Evolutionary conservation across 2,888 invertebrate genomes (phyloP), one percentile per base, ranked within the genome.

Genomic region (Cataglyphis altisquamis): DNA sequence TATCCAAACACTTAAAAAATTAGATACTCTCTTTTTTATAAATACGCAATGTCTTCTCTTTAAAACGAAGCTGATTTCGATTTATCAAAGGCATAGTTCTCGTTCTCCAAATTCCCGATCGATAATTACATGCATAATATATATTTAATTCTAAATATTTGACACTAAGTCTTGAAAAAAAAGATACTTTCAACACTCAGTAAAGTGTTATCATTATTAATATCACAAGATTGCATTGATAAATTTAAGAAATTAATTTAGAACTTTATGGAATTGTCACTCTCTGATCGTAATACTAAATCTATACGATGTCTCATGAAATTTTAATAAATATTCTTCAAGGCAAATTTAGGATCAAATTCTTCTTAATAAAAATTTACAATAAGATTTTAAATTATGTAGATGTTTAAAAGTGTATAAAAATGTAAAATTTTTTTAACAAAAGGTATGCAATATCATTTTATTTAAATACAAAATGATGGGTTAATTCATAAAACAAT

Each of bases 171-270:
- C 48, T 74, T 48, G 6, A 64, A 74, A 9, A 6, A 45, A 64
- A n/a, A n/a, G 21, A 64, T 18, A 63, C 48, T 63, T 72, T 6
- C 6, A 60, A 12, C 36, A 70, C 15, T 55, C 9, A 41, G 8
- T 18, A 8, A 57, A 10, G 4, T 73, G 25, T 60, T 60, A 39
- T 10, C 25, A 55, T 21, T 9, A 15, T 73, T 60, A 73, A 73
- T 8, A 41, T 39, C 25, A n/a, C 25, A n/a, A 60, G 39, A 8
- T 57, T 60, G 41, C 21, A 21, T 18, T 29, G 12, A 29, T n/a
- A 60, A 73, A 73, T 21, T 68, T 68, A n/a, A 68, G 41, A 66
- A 45, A 68, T 36, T 72, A 10, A 73, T 60, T 72, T 2, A 29
- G 29, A 2, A 29, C 29, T 29, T 29, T 73, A 60, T 41, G 25